Evolutionary conservation across 2,797 vertebrate species (phyloP).

Genomic region (Malacoctenus gilli): DNA sequence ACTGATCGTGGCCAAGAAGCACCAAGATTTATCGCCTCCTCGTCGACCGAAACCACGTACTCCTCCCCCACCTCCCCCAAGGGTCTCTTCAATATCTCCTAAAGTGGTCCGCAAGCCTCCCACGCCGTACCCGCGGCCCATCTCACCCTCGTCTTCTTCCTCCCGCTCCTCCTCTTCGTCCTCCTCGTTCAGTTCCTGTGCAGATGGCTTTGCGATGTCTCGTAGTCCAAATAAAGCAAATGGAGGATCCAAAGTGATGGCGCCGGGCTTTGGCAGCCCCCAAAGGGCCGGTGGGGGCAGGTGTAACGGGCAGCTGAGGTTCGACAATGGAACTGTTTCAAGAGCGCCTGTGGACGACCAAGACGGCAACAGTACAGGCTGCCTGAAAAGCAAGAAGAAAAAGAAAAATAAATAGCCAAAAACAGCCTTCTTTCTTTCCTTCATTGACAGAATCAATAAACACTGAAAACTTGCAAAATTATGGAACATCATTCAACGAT

Average conservation of each 20-base stretch:
- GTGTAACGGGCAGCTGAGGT: slow-evolving; percentile 27
- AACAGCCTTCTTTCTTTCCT: slow-evolving; percentile 10
- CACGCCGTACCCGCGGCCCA: slow-evolving; percentile 6
- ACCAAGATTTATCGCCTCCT: not conserved
- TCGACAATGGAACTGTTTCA: slow-evolving; percentile 46
- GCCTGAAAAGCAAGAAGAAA: slow-evolving; percentile 67
- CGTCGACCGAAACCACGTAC: not conserved
- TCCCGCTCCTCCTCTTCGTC: slow-evolving; percentile 58
- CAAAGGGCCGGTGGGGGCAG: not conserved
- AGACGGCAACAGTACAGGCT: slow-evolving; percentile 51
- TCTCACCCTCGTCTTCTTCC: slow-evolving; percentile 30
- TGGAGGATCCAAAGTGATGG: slow-evolving; percentile 7
- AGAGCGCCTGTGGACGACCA: slow-evolving; percentile 23
- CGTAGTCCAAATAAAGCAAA: not conserved
- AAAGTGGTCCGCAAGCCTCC: slow-evolving; percentile 33
- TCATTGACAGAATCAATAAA: not conserved
- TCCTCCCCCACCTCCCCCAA: slow-evolving; percentile 37
- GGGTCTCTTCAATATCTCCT: slow-evolving; percentile 49
- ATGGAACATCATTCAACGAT: not conserved
- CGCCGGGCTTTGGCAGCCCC: not conserved
- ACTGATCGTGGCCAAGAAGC: slow-evolving; percentile 58
- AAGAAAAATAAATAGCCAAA: slow-evolving; percentile 61
- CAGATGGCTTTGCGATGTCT: slow-evolving; percentile 5
- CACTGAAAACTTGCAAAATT: not conserved
- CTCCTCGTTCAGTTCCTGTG: slow-evolving; percentile 33